Base-by-base conservation (phyloP, 2,888 invertebrate genomes). In the Erebia palarica region DNA sequence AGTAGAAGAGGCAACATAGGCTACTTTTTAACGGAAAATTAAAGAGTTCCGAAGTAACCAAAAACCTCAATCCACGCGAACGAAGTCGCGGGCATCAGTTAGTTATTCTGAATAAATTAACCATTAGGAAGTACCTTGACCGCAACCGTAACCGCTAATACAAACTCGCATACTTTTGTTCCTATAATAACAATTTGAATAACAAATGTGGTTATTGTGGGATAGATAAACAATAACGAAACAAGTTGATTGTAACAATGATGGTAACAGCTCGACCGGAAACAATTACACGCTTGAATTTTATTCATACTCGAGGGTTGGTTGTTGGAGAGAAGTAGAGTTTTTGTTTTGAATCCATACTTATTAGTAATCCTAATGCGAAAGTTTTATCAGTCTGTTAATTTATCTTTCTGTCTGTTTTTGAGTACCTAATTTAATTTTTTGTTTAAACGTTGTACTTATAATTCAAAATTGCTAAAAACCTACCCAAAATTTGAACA, bases 41-140 rank as follows among this genome's bases (percentile, higher is more conserved):
- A 36, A 27, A 36, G 36, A 36, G 36, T 36, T 36, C 36, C 36
- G 36, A 5, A 7, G 36, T 5, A 7, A 36, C 5, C 36, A 5
- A 36, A 36, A 36, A 7, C 36, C 7, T 36, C 36, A 36, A 36
- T 1, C 36, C 36, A 36, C 36, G 7, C 36, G 36, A 7, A 36
- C 36, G 7, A 36, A 36, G 36, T 36, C 7, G 36, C 36, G 36
- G 36, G 36, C 36, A 7, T 5, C 36, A 36, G 36, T 7, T 36
- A 36, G 7, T 47, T 61, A 61, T 47, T 61, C 47, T 61, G 61
- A 61, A 21, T 13, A 13, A 47, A 61, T 61, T 61, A 47, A 61
- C 21, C 18, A 47, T 18, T 14, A 18, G 1, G 13, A 1, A 1
- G 13, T 58, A 63, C 7, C 7, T 36, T 36, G 7, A 21, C 49